A percentile compares a stretch with the other conserved stretches of the same genome.
Evolutionary conservation across 1,140 invertebrate genomes (phyloP).

Genomic region (Myzus persicae): DNA sequence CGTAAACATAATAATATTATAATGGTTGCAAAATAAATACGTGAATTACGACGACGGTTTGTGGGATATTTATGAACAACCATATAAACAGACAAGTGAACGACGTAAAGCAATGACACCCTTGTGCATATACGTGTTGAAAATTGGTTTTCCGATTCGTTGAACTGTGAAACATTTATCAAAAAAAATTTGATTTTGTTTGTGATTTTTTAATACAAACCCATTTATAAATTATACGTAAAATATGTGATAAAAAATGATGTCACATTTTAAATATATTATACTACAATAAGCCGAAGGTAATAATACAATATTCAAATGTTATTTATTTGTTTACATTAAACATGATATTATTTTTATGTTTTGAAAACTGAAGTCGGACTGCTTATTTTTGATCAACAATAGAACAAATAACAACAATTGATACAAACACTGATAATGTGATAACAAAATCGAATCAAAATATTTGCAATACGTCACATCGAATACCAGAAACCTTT

Average conservation of each 20-base stretch:
- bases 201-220: not conserved
- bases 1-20: not conserved
- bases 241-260: not conserved
- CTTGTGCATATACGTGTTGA: not conserved
- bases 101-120: conserved; percentile 37
- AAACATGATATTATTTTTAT: not conserved
- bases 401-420: too few relatives aligned
- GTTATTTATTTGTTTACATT: not conserved
- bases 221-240: not conserved
- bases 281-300: not conserved
- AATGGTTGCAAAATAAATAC: not conserved
- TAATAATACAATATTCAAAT: not conserved
- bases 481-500: not conserved
- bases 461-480: not conserved
- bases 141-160: conserved; percentile 34
- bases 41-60: not conserved
- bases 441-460: not conserved
- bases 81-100: conserved; percentile 23
- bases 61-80: conserved; percentile 17
- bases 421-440: not conserved
- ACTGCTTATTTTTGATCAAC: not conserved
- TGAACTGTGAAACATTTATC: conserved; percentile 30
- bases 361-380: not conserved
- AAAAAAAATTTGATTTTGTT: conserved; percentile 24
- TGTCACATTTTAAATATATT: not conserved